These are phyloP conservation scores for Plodia interpunctella DNA, from an alignment of 1,140 invertebrate genomes.

Conservation along the genomic window DNA sequence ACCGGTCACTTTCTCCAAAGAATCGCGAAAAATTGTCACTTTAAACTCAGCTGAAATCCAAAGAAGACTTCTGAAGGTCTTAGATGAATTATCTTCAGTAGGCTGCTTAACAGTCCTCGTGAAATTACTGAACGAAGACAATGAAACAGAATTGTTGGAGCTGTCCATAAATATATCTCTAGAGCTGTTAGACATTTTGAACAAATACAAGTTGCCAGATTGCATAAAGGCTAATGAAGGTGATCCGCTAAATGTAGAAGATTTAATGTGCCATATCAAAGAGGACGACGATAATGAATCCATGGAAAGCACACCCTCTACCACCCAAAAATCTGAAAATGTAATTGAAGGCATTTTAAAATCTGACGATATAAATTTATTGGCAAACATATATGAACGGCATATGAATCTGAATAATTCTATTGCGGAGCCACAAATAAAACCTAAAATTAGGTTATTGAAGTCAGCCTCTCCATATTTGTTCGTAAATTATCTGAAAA, in stretches of 20 bases:
- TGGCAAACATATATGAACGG: slow-evolving; percentile 58
- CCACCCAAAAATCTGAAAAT: slow-evolving; percentile 35
- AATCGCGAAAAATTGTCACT: slow-evolving; percentile 85
- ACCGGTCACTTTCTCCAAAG: slow-evolving; percentile 86
- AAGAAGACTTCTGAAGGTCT: slow-evolving; percentile 80
- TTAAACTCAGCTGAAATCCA: slow-evolving; percentile 83
- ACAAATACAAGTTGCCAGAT: slow-evolving; percentile 77
- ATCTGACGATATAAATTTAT: slow-evolving; percentile 54
- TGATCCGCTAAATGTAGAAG: slow-evolving; percentile 41
- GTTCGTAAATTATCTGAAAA: slow-evolving; percentile 46
- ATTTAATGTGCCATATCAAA: slow-evolving; percentile 42
- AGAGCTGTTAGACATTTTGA: slow-evolving; percentile 78
- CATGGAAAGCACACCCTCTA: slow-evolving; percentile 18
- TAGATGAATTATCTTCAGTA: slow-evolving; percentile 80
- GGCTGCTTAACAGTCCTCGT: slow-evolving; percentile 83
- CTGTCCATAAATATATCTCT: slow-evolving; percentile 77
- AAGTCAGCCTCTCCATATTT: slow-evolving; percentile 53
- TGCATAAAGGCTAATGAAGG: slow-evolving; percentile 36
- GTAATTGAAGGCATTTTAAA: slow-evolving; percentile 67
- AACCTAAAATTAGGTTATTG: slow-evolving; percentile 37
- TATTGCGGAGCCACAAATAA: slow-evolving; percentile 16
- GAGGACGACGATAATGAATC: slow-evolving; percentile 22
- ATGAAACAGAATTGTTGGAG: slow-evolving; percentile 83
- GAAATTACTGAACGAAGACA: slow-evolving; percentile 81
- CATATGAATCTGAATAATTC: slow-evolving; percentile 45